Base-by-base conservation (phyloP, 2,888 invertebrate species). In the Smittia aterrima region DNA sequence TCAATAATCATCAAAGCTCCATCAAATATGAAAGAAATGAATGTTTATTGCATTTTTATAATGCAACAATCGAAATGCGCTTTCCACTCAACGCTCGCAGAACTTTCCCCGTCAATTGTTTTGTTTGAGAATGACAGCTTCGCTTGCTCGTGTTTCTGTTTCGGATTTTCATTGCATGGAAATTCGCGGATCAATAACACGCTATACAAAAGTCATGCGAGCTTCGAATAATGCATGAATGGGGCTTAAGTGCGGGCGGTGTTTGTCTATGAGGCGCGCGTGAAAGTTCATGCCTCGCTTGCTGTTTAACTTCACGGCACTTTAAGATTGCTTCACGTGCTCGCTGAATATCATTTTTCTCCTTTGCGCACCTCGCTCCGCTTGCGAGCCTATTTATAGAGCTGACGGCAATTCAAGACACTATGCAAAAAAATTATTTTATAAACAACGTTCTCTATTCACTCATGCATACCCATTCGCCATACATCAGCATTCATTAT, bases 401-500 rank as follows among this genome's bases (percentile, higher is more conserved):
- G 25, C 47, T 13, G 22, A 68, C 24, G 9, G 68, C 53, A 24
- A 68, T 68, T 11, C 68, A 68, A 24, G 47, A 20, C 16, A 11
- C 11, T 4, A 40, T 38, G 66, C 32, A 66, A 58, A 58, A 38
- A 58, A 58, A 58, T 58, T 9, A n/a, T 20, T 58, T 58, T 22
- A 18, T 22, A 58, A 58, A 58, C 58, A 58, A 58, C 62, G 16
- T 66, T 27, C 62, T 13, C 32, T 13, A 16, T 38, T 66, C 20
- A 66, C 66, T 47, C 41, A 68, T 68, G 47, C 68, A 68, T 25
- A 20, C 24, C 22, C 24, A 13, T 24, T 68, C 68, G 47, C 41
- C 68, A 68, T 68, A 68, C 68, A 68, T 68, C 68, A 68, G 40
- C 41, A 47, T 68, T 68, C 53, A 68, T 68, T 68, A 68, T 47